A percentile compares a stretch with the other conserved stretches of the same genome.
These are phyloP conservation scores for Araneus ventricosus DNA, from an alignment of 1,140 invertebrate species.

Conservation along the genomic window DNA sequence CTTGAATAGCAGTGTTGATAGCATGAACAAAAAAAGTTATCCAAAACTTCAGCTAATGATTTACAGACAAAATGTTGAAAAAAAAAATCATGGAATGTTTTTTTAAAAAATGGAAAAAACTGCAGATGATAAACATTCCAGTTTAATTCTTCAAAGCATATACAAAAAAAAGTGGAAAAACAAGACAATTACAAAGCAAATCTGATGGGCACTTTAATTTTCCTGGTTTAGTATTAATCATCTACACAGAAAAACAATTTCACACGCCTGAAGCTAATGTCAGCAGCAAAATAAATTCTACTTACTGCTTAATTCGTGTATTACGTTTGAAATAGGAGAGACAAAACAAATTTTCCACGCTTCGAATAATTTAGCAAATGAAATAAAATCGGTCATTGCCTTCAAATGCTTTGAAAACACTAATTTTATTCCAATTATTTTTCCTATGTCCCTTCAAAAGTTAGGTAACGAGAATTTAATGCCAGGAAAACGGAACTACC, in stretches of 20 bases:
- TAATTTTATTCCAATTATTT: constrained; percentile 21
- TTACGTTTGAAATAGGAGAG: neutral
- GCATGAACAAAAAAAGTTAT: too few species aligned
- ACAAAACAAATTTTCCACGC: neutral
- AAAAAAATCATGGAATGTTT: too few species aligned
- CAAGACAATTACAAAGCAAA: too few species aligned
- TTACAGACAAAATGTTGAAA: too few species aligned
- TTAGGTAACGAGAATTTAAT: neutral
- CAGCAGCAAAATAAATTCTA: neutral
- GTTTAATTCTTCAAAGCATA: too few species aligned
- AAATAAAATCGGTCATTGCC: constrained; percentile 29
- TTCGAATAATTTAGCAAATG: neutral
- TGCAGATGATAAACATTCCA: too few species aligned
- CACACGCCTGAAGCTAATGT: neutral
- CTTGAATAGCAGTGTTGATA: too few species aligned
- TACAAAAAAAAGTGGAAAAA: too few species aligned
- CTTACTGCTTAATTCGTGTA: constrained; percentile 23
- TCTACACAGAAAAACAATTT: neutral
- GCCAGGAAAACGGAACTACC: neutral
- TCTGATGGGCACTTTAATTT: neutral
- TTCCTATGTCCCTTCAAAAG: neutral
- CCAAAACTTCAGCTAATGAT: too few species aligned
- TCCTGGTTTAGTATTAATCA: neutral
- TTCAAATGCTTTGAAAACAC: neutral
- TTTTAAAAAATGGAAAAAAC: too few species aligned